Conservation (phyloP, 1,140 invertebrate genomes). For the Gryon sp. region DNA sequence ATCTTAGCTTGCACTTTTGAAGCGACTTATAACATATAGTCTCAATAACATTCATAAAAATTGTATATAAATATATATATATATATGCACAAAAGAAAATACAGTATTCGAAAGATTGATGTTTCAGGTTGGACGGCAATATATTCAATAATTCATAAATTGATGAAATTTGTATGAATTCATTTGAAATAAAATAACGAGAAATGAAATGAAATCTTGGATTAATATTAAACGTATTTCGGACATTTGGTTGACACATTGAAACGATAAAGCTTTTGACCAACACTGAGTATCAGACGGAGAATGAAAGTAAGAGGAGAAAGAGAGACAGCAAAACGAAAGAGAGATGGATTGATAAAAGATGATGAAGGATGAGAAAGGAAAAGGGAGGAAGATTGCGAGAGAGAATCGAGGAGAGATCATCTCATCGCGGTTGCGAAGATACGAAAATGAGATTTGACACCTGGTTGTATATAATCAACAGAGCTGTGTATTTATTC, state of each 20-base stretch:
- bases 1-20: slow-evolving; percentile 28
- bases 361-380: background rate
- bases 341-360: background rate
- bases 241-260: slow-evolving; percentile 12
- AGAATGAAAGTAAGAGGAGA: no score
- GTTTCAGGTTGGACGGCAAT: slow-evolving; percentile 9
- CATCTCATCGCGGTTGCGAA: slow-evolving; percentile 31
- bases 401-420: slow-evolving; percentile 4
- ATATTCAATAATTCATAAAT: slow-evolving; percentile 48
- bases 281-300: no score
- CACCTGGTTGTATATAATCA: slow-evolving; percentile 71
- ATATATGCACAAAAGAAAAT: slow-evolving; percentile 26
- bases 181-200: slow-evolving; percentile 8
- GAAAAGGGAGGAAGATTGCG: background rate
- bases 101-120: slow-evolving; percentile 22
- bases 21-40: slow-evolving; percentile 10
- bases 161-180: slow-evolving; percentile 31
- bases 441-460: slow-evolving; percentile 65
- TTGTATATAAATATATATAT: background rate
- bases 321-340: background rate
- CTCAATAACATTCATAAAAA: slow-evolving; percentile 28
- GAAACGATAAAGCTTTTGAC: slow-evolving; percentile 6
- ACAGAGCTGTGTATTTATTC: slow-evolving; percentile 70
- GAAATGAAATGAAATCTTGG: slow-evolving; percentile 19
- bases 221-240: slow-evolving; percentile 35